Evolutionary conservation across 2,797 vertebrate genomes (phyloP).

Genomic region (Dromococcyx pavoninus): DNA sequence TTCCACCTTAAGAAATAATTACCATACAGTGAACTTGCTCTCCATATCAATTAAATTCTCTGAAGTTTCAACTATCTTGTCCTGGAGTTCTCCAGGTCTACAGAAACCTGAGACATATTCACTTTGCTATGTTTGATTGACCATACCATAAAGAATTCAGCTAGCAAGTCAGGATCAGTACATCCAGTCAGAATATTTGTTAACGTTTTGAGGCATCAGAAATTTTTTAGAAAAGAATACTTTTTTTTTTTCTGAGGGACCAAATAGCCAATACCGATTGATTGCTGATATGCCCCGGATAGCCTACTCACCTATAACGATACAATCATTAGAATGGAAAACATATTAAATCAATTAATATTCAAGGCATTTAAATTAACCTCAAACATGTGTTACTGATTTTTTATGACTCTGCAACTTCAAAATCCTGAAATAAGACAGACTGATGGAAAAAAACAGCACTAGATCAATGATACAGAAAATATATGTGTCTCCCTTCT

Average conservation of each 20-base stretch:
- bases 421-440: background rate
- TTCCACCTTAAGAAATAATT: background rate
- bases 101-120: background rate
- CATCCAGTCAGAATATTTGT: background rate
- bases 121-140: background rate
- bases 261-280: background rate
- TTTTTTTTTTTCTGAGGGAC: background rate
- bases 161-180: background rate
- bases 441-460: background rate
- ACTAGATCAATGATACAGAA: background rate
- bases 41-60: background rate
- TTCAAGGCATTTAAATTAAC: slow-evolving; percentile 25
- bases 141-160: background rate
- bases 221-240: background rate
- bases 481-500: background rate
- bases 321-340: slow-evolving; percentile 29
- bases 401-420: background rate
- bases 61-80: background rate
- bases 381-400: background rate
- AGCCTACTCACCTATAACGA: slow-evolving; percentile 34
- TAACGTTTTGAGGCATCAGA: background rate
- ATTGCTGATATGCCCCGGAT: background rate
- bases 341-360: slow-evolving; percentile 43
- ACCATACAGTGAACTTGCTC: background rate
- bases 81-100: background rate